Evolutionary conservation across 2,888 invertebrate genomes (phyloP), one percentile per base, ranked within the genome.

Genomic region (Synanthedon myopaeformis): DNA sequence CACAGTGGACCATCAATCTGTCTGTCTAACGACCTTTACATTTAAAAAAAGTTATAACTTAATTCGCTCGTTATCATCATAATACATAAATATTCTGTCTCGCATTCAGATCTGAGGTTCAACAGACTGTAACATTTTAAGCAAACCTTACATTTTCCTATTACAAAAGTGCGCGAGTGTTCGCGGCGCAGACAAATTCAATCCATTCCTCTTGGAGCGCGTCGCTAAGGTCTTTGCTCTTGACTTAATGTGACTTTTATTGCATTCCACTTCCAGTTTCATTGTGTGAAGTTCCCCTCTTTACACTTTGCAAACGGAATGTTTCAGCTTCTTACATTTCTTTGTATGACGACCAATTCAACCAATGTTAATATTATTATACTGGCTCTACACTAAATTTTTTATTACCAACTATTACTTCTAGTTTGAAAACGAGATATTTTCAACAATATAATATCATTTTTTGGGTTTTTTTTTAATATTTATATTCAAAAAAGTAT

Each of bases 201-300:
- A 69, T 67, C 62, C 65, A 64, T 63, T 62, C 63, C 62, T 65
- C 65, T 68, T 59, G 55, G 58, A 57, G 59, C 65, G 59, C 64
- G 62, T 64, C 64, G 57, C 66, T 58, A 63, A 70, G 69, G 69
- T 72, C 72, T 69, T 74, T 66, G 70, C 78, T 79, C 79, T 79
- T 70, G 80, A 79, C 76, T 80, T 82, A 82, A 82, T 82, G 81
- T 72, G 82, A 82, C 82, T 82, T 82, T 82, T 82, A 82, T 82
- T 79, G 66, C 80, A 66, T 73, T 73, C 72, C 70, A 71, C 73
- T 79, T 74, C 67, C 74, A 76, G 66, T 61, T 63, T 69, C 76
- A 74, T 79, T 81, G 79, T 78, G 70, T 60, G 63, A 55, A 59
- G 64, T 66, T 66, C 75, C 74, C 67, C 67, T 71, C 64, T 62